phyloP scores from a whole-genome alignment of 1,140 invertebrate species.

The Babylonia areolata region DNA sequence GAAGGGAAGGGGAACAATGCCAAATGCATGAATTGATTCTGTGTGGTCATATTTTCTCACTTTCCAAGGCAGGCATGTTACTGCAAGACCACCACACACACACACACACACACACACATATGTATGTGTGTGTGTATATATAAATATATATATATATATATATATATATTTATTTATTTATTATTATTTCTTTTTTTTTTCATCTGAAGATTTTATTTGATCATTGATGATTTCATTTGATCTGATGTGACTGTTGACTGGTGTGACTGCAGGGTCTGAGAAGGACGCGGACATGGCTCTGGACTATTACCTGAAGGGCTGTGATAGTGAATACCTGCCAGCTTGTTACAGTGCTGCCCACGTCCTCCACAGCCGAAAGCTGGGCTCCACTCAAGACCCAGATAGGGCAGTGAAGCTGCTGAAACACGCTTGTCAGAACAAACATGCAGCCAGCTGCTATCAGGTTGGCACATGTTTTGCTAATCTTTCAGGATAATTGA shows the following conservation, averaged over 20 bases:
- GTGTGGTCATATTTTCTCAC: too few species aligned
- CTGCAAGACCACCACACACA: too few species aligned
- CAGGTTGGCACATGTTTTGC: constrained; percentile 65
- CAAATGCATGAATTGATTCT: too few species aligned
- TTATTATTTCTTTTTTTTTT: too few species aligned
- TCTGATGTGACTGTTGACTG: too few species aligned
- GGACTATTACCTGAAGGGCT: constrained; percentile 88
- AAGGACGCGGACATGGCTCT: constrained; percentile 76
- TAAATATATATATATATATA: too few species aligned
- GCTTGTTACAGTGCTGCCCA: constrained; percentile 87
- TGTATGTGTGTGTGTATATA: not conserved
- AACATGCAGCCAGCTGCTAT: constrained; percentile 86
- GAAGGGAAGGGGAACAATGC: too few species aligned
- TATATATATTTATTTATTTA: too few species aligned
- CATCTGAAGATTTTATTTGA: too few species aligned
- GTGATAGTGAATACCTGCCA: constrained; percentile 82
- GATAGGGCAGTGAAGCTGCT: constrained; percentile 81
- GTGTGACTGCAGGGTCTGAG: constrained; percentile 54
- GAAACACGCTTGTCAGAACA: constrained; percentile 83
- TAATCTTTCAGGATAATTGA: too few species aligned
- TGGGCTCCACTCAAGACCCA: constrained; percentile 59
- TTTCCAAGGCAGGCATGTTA: too few species aligned
- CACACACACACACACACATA: not conserved
- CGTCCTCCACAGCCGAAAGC: constrained; percentile 77
- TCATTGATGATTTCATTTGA: too few species aligned